phyloP scores from a whole-genome alignment of 2,888 invertebrate genomes.

The Acleris literana region DNA sequence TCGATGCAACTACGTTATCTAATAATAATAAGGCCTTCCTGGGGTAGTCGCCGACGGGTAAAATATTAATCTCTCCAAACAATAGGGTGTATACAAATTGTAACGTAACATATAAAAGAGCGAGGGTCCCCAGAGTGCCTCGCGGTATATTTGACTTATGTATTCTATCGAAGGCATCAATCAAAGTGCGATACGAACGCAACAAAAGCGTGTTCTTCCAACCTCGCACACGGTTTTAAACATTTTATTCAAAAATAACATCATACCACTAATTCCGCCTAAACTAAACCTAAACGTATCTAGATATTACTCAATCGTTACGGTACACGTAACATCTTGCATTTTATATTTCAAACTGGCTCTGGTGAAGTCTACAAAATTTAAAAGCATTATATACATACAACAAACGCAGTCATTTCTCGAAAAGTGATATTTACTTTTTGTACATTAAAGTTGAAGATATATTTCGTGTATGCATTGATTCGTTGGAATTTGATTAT shows the following conservation, averaged over 20 bases:
- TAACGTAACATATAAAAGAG: conserved; percentile 42
- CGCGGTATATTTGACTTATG: conserved; percentile 50
- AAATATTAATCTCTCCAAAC: conserved; percentile 41
- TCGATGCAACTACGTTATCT: conserved; percentile 35
- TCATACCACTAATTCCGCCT: conserved; percentile 69
- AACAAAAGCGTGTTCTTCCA: conserved; percentile 59
- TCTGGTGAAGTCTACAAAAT: conserved; percentile 45
- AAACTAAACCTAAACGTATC: conserved; percentile 73
- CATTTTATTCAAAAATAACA: conserved; percentile 67
- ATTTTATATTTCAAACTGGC: conserved; percentile 54
- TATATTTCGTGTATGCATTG: conserved; percentile 33
- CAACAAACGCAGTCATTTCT: conserved; percentile 61
- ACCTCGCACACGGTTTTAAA: conserved; percentile 64
- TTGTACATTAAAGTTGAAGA: conserved; percentile 47
- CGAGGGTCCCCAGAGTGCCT: conserved; percentile 47
- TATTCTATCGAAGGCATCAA: conserved; percentile 74
- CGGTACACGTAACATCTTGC: conserved; percentile 38
- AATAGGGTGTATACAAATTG: conserved; percentile 36
- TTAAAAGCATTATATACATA: conserved; percentile 79
- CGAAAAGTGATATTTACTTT: conserved; percentile 42
- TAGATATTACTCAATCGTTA: conserved; percentile 53
- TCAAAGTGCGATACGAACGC: conserved; percentile 63
- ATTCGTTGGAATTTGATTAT: conserved; percentile 39
- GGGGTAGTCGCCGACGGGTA: conserved; percentile 31
- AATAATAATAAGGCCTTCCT: conserved; percentile 35